A percentile compares a stretch with the other conserved stretches of the same genome.
These are phyloP conservation scores for Macrochelys suwanniensis DNA, from an alignment of 2,797 vertebrate species.

Conservation along the genomic window DNA sequence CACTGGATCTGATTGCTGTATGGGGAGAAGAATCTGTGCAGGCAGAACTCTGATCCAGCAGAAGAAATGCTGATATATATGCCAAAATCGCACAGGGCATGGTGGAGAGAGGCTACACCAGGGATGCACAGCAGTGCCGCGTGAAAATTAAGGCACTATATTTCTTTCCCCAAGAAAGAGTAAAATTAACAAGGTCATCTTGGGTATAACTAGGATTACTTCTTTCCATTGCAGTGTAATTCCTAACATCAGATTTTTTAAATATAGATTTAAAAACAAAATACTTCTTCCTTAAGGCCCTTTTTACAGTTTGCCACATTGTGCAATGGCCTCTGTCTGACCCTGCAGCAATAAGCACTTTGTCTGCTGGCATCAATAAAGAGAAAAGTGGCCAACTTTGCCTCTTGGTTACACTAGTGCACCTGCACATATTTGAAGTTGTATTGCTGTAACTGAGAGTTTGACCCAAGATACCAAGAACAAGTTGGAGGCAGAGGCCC, in stretches of 20 bases:
- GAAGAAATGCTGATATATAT: no score
- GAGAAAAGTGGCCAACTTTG: background rate
- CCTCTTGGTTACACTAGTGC: accelerated
- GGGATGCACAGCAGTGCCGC: no score
- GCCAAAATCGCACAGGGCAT: no score
- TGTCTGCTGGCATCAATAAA: slow-evolving; percentile 33
- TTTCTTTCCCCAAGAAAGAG: slow-evolving; percentile 24
- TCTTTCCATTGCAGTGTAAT: slow-evolving; percentile 2
- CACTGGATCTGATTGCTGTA: no score
- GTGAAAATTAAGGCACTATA: background rate
- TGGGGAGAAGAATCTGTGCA: no score
- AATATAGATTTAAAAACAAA: slow-evolving; percentile 20
- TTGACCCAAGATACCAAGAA: background rate
- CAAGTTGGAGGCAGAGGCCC: slow-evolving; percentile 3
- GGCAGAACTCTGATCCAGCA: no score
- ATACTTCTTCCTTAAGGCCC: slow-evolving; percentile 5
- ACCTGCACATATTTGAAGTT: accelerated
- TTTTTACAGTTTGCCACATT: slow-evolving; percentile 41
- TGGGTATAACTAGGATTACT: slow-evolving; percentile 34
- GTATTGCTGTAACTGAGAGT: accelerated
- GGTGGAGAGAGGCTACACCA: no score
- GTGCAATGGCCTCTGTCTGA: background rate
- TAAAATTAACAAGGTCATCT: slow-evolving; percentile 48
- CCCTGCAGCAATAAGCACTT: slow-evolving; percentile 36
- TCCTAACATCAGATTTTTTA: background rate